Base-by-base conservation (phyloP, 2,113 vertebrate genomes). In the Zapus hudsonius region DNA sequence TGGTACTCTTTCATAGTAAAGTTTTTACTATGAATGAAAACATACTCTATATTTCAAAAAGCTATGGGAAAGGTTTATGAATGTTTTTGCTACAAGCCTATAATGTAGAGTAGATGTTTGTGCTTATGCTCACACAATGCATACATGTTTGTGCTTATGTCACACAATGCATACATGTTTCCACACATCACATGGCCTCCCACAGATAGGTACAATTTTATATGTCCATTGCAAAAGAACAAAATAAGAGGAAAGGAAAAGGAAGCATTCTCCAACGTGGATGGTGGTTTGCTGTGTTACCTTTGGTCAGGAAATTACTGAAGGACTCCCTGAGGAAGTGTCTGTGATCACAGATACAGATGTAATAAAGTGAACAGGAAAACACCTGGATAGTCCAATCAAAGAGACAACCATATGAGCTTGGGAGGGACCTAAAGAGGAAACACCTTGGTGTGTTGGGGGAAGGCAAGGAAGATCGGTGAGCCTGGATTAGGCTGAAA, bases 261-360 rank as follows among this genome's bases (percentile, higher is more conserved):
- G 55, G 3, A 59, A 69, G 7, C 25, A 40, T 42, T 42, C 13
- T 36, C n/a, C n/a, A n/a, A 81, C 7, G 40, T 47, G 40, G 47
- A 1, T 27, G 87, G 78, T 61, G 16, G 40, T 87, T 40, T 86
- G 8, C 42, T 78, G 27, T 20, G 25, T 38, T 74, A 22, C 36
- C 63, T 78, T 69, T 61, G 90, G 40, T 40, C 61, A 13, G 19
- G 11, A 61, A 67, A 59, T n/a, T 31, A 52, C 12, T 4, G 69
- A 47, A 87, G 33, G 31, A 33, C 22, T 91, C 16, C 81, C 82
- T 59, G 72, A 90, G 38, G 76, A 92, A 9, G 61, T 19, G 2
- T 59, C 55, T 22, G 31, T 78, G 12, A 44, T 13, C 40, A 40
- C 8, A 80, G 19, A 63, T 63, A 17, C 27, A 63, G 63, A 80